Evolutionary conservation across 2,888 invertebrate genomes (phyloP).

Genomic region (Idaea dimidiata): DNA sequence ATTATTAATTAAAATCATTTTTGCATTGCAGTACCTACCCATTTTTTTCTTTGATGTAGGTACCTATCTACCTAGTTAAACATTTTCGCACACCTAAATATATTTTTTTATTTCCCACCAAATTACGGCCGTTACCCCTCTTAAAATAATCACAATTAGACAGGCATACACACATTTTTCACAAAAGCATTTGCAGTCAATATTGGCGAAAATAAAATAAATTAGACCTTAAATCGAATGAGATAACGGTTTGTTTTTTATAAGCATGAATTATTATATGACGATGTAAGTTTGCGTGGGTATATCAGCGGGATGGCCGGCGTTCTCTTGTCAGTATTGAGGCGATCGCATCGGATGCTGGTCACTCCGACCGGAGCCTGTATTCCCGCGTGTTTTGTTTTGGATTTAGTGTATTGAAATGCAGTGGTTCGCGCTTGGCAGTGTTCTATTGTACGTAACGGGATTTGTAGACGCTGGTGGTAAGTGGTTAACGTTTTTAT

Average conservation of each 20-base stretch:
- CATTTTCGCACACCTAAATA: too few species aligned
- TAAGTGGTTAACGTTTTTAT: background rate
- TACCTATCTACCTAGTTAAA: too few species aligned
- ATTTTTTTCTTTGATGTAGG: too few species aligned
- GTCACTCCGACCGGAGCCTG: background rate
- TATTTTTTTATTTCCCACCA: too few species aligned
- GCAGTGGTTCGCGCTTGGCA: background rate
- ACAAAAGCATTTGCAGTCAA: background rate
- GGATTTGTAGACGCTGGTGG: background rate
- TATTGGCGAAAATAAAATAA: background rate
- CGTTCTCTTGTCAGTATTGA: background rate
- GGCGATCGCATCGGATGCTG: background rate
- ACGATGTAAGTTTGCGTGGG: background rate
- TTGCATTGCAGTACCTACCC: too few species aligned
- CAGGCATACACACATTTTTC: background rate
- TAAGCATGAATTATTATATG: background rate
- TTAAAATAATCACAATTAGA: background rate
- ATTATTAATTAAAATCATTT: too few species aligned
- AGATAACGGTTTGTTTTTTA: background rate
- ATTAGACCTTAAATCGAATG: background rate
- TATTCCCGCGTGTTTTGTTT: background rate
- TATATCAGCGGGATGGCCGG: background rate
- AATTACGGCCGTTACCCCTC: too few species aligned
- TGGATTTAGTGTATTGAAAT: background rate
- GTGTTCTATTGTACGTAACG: background rate